A percentile compares a stretch with the other conserved stretches of the same genome.
Conservation (phyloP, 1,140 invertebrate species). For the Lepidurus arcticus region DNA sequence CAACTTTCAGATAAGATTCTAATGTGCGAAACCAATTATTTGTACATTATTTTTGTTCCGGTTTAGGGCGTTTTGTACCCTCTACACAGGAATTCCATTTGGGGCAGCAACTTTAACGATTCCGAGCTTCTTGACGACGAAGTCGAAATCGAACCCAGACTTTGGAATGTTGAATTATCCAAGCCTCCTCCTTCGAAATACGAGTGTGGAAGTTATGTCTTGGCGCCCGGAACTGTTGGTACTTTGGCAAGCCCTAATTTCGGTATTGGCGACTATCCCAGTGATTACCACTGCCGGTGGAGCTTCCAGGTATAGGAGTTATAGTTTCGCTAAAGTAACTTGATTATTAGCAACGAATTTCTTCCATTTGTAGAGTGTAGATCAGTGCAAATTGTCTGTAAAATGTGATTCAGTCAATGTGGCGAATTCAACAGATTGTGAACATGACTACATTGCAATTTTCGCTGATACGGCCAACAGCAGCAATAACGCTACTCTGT, state of each 20-base stretch:
- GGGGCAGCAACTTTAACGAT: background rate
- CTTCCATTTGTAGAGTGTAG: background rate
- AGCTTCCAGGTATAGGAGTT: slow-evolving; percentile 7
- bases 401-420: slow-evolving; percentile 20
- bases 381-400: background rate
- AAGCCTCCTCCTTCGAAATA: background rate
- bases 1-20: background rate
- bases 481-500: background rate
- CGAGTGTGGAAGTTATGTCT: background rate
- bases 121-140: background rate
- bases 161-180: background rate
- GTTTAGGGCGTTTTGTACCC: background rate
- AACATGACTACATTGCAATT: slow-evolving; percentile 14
- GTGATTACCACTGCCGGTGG: slow-evolving; percentile 25
- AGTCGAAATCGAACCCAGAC: background rate
- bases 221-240: background rate
- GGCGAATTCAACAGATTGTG: slow-evolving; percentile 7
- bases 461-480: background rate
- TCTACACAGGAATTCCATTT: background rate
- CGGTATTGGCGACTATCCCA: slow-evolving; percentile 6
- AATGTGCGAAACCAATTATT: background rate
- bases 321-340: background rate
- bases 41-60: background rate
- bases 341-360: background rate
- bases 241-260: slow-evolving; percentile 14